phyloP scores from a whole-genome alignment of 1,140 invertebrate genomes.

The Hormaphis cornu region DNA sequence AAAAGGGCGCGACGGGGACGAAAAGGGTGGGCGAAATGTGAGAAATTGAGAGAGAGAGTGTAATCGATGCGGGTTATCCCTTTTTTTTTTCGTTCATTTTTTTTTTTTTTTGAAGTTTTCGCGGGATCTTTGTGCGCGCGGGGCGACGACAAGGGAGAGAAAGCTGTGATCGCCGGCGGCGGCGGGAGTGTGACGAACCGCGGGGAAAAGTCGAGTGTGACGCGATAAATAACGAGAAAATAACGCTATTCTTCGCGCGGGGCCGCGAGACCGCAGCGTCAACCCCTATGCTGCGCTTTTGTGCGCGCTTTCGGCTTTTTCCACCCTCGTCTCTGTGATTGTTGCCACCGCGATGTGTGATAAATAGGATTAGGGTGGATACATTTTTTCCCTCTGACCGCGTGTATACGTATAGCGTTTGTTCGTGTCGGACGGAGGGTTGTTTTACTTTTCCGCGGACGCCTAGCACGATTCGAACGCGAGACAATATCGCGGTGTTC shows the following conservation, averaged over 20 bases:
- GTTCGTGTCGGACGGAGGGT: neutral
- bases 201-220: slow-evolving; percentile 29
- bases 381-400: neutral
- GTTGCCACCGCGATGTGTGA: slow-evolving; percentile 1
- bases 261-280: slow-evolving; percentile 2
- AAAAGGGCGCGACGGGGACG: neutral
- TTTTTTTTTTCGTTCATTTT: too few species aligned
- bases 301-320: slow-evolving; percentile 27
- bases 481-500: too few species aligned
- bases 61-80: neutral
- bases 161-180: neutral
- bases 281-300: slow-evolving; percentile 30
- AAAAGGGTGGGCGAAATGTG: neutral
- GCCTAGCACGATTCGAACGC: too few species aligned
- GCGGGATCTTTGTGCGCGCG: neutral
- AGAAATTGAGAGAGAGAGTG: neutral
- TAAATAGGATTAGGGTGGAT: slow-evolving; percentile 32
- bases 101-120: slow-evolving; percentile 5
- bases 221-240: slow-evolving; percentile 33
- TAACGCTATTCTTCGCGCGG: slow-evolving; percentile 29
- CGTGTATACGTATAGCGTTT: neutral
- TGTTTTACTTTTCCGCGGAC: neutral
- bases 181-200: neutral
- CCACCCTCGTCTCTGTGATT: slow-evolving; percentile 24
- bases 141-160: neutral